Evolutionary conservation across 2,797 vertebrate genomes (phyloP), one percentile per base, ranked within the genome.

Genomic region (Lophius americanus): DNA sequence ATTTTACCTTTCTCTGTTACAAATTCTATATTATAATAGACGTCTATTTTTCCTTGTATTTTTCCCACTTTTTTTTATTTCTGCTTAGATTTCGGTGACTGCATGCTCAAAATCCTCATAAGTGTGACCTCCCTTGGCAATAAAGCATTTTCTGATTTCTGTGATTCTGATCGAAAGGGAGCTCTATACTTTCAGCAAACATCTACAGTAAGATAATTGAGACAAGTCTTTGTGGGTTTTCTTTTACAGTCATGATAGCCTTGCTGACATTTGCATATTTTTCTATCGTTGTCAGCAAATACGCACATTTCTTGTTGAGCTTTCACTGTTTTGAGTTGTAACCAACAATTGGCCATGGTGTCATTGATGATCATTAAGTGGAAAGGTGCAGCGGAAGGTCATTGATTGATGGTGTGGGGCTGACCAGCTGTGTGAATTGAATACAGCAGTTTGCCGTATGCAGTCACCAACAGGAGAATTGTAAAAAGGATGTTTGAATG

Each of bases 371-470:
- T 67, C 76, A 37, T 9, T 46, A 14, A 60, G 70, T 51, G 53
- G n/a, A 68, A 38, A 60, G 64, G 80, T 80, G 83, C 81, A 84
- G 75, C 70, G 77, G 73, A 78, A 77, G 82, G 65, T 82, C 69
- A 64, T 86, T 91, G 89, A 91, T 86, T 85, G 88, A 89, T 88
- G 84, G 77, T 81, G 69, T 70, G 46, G 57, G 67, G 70, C 76
- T 75, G 79, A 80, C 74, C 58, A 5, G 51, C 76, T 74, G 64
- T 73, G 60, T 42, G 64, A 54, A 62, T 70, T 60, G 3, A 51
- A 50, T 70, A 41, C 55, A 37, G 37, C 59, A 46, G 61, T 86
- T 11, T 72, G 70, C 78, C 70, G 79, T 73, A 64, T 78, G 75
- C 60, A 51, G 65, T 64, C 60, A 5, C 55, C 57, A 57, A 67